These are phyloP conservation scores for Laspeyria flexula DNA, from an alignment of 2,888 invertebrate genomes.

Conservation along the genomic window DNA sequence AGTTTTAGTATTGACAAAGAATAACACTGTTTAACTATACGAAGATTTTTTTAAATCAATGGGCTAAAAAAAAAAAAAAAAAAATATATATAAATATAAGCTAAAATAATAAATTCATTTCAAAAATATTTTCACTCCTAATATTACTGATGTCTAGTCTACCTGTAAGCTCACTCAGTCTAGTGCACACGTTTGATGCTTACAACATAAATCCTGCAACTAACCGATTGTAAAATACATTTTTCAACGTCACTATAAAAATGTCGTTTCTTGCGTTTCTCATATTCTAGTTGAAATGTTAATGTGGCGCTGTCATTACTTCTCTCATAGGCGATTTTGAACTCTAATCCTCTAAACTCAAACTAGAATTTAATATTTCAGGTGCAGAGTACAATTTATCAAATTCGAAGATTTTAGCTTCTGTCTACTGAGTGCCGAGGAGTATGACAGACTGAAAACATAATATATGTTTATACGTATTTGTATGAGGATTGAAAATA, in stretches of 20 bases:
- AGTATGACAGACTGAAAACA: conserved; percentile 11
- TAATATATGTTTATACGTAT: conserved; percentile 3
- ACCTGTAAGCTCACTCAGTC: neutral
- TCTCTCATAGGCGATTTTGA: conserved; percentile 8
- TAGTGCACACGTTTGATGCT: neutral
- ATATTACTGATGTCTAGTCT: neutral
- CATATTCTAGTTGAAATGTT: conserved; percentile 34
- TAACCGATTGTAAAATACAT: conserved; percentile 27
- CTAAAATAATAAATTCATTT: too few relatives aligned
- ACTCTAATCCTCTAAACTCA: neutral
- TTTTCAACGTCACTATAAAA: conserved; percentile 44
- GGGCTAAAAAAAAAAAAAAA: too few relatives aligned
- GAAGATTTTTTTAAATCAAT: too few relatives aligned
- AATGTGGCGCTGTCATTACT: conserved; percentile 23
- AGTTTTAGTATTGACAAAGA: too few relatives aligned
- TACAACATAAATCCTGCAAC: conserved; percentile 17
- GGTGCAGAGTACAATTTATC: neutral
- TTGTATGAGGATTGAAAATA: neutral
- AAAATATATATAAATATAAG: too few relatives aligned
- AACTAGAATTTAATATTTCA: conserved; percentile 6
- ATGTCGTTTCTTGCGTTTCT: conserved; percentile 35
- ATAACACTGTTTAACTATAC: too few relatives aligned
- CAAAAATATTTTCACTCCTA: too few relatives aligned
- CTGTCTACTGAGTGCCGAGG: conserved; percentile 10
- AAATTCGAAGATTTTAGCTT: conserved; percentile 11